Evolutionary conservation across 2,888 invertebrate species (phyloP), one percentile per base, ranked within the genome.

Genomic region (Lissonota sp.): DNA sequence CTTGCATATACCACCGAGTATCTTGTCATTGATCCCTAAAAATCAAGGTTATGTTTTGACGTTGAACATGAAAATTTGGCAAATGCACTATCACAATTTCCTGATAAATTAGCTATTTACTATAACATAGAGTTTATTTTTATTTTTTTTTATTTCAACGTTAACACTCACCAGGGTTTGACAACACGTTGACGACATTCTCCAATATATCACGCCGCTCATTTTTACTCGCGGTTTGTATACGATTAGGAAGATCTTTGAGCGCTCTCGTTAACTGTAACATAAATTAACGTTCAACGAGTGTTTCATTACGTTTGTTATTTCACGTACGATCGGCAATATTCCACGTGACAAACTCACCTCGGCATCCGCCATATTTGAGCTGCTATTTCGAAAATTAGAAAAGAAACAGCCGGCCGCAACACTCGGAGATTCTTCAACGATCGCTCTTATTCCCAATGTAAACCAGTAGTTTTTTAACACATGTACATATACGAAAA

Each of bases 1-100:
- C 89, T 96, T 96, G 88, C 97, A 97, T 75, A 98, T 95, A 82
- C 96, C 97, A 86, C 95, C 95, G 58, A 97, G 94, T 74, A 96
- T 96, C 86, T 95, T 94, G 86, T 97, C 96, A 87, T 96, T 96
- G 82, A 97, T 95, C 83, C 95, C 98, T 98, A 89, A 6, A 93
- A 93, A 46, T 78, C 72, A 53, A 81, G 51, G 37, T 53, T 62
- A 75, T 58, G 10, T 63, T 39, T 10, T 44, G 6, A 44, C 37
- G 26, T 26, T 26, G 63, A 55, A 46, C 14, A 44, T 16, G 4
- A 58, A 46, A 26, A 26, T 26, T 26, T 26, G 26, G 2, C 12
- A 39, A 51, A 44, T 8, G 26, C 14, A 42, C 6, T 6, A 39
- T 14, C 4, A 39, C 4, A 44, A 44, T 44, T 44, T 8, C 7